Conservation (phyloP, 2,797 vertebrate species). For the Pseudochromis fuscus region DNA sequence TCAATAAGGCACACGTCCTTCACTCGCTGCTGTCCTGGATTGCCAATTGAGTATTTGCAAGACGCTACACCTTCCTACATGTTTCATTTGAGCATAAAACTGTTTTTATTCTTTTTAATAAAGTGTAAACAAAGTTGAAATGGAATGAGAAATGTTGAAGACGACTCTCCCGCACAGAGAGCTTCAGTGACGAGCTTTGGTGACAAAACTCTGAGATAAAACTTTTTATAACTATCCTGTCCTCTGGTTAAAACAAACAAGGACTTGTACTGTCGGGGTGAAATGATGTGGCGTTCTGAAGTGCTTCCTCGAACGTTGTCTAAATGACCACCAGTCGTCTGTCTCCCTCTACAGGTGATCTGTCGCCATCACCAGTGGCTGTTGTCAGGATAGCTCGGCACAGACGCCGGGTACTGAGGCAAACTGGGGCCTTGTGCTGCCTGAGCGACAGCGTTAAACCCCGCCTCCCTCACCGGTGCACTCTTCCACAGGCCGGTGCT, state of each 20-base stretch:
- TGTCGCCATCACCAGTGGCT: slow-evolving; percentile 86
- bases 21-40: slow-evolving; percentile 22
- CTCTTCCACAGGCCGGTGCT: slow-evolving; percentile 89
- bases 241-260: slow-evolving; percentile 25
- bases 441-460: slow-evolving; percentile 88
- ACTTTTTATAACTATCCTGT: slow-evolving; percentile 15
- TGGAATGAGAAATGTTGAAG: slow-evolving; percentile 54
- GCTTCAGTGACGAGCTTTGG: slow-evolving; percentile 23
- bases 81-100: slow-evolving; percentile 16
- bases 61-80: slow-evolving; percentile 15
- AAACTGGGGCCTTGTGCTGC: slow-evolving; percentile 83
- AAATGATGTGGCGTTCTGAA: slow-evolving; percentile 38
- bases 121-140: slow-evolving; percentile 71
- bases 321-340: slow-evolving; percentile 29
- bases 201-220: slow-evolving; percentile 30
- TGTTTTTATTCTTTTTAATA: slow-evolving; percentile 29
- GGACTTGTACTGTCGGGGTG: slow-evolving; percentile 29
- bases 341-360: slow-evolving; percentile 70
- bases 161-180: slow-evolving; percentile 14
- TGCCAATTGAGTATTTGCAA: slow-evolving; percentile 39
- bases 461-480: slow-evolving; percentile 87
- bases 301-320: slow-evolving; percentile 15
- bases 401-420: slow-evolving; percentile 92
- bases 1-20: slow-evolving; percentile 77
- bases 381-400: slow-evolving; percentile 91